Evolutionary conservation across 1,140 invertebrate species (phyloP).

Genomic region (Antheraea mylitta): DNA sequence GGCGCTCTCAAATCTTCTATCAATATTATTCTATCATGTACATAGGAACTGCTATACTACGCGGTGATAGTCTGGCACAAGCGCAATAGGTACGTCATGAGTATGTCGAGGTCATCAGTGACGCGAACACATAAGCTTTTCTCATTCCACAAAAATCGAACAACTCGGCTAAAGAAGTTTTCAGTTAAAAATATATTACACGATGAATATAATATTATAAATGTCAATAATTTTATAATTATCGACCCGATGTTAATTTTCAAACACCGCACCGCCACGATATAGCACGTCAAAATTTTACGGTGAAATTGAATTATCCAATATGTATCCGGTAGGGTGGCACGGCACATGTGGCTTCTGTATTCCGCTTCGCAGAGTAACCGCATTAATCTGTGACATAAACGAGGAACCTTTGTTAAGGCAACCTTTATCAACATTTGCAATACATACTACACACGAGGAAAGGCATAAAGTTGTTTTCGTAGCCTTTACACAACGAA

Average conservation of each 20-base stretch:
- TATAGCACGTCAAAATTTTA: slow-evolving; percentile 12
- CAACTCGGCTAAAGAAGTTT: too few species aligned
- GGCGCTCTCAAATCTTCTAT: too few species aligned
- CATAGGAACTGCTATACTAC: too few species aligned
- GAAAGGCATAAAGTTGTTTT: neutral
- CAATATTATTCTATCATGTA: too few species aligned
- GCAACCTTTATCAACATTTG: slow-evolving; percentile 7
- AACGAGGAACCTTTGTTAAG: slow-evolving; percentile 29
- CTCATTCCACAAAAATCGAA: too few species aligned
- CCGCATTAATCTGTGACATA: slow-evolving; percentile 31
- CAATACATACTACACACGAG: neutral
- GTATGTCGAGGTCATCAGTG: too few species aligned
- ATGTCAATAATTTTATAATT: neutral
- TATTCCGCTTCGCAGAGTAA: slow-evolving; percentile 14
- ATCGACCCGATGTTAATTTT: slow-evolving; percentile 3
- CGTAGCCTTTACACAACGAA: neutral
- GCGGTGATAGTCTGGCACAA: too few species aligned
- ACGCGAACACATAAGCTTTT: too few species aligned
- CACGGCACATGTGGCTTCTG: neutral
- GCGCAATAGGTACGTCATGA: too few species aligned
- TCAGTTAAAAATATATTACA: too few species aligned
- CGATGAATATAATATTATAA: neutral
- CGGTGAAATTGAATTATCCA: slow-evolving; percentile 13
- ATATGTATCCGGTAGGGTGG: neutral
- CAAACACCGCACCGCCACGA: neutral